A percentile compares a stretch with the other conserved stretches of the same genome.
Evolutionary conservation across 2,797 vertebrate species (phyloP).

Genomic region (Micromesistius poutassou): DNA sequence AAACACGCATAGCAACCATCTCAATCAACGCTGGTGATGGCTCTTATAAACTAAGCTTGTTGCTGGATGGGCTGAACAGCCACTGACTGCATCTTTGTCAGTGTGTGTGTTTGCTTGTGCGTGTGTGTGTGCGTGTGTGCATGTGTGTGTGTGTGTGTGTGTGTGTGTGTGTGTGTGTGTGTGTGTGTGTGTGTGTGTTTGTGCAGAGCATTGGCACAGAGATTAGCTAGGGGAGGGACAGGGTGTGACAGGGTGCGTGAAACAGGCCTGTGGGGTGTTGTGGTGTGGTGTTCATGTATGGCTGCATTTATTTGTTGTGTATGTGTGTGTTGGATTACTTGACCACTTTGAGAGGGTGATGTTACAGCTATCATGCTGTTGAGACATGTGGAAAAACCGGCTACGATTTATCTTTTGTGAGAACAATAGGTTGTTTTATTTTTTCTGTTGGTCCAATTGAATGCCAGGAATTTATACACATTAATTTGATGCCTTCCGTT

Average conservation of each 20-base stretch:
- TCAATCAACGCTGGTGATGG: neutral
- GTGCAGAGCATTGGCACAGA: constrained; percentile 32
- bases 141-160: constrained; percentile 12
- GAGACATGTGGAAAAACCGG: neutral
- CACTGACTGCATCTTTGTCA: too few species aligned
- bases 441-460: neutral
- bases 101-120: too few species aligned
- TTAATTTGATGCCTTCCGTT: neutral
- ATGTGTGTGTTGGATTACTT: neutral
- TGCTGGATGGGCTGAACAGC: neutral
- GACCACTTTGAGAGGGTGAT: neutral
- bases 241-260: constrained; percentile 25
- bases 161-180: constrained; percentile 17
- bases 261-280: too few species aligned
- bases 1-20: neutral
- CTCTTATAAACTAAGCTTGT: neutral
- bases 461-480: neutral
- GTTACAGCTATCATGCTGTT: neutral
- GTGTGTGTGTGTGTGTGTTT: constrained; percentile 16
- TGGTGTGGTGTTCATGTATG: too few species aligned
- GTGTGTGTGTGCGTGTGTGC: constrained; percentile 10
- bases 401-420: neutral
- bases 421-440: neutral
- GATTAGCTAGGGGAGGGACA: constrained; percentile 18
- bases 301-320: neutral